Evolutionary conservation across 2,113 vertebrate genomes (phyloP), one percentile per base, ranked within the genome.

Genomic region (Orientallactaga bullata): DNA sequence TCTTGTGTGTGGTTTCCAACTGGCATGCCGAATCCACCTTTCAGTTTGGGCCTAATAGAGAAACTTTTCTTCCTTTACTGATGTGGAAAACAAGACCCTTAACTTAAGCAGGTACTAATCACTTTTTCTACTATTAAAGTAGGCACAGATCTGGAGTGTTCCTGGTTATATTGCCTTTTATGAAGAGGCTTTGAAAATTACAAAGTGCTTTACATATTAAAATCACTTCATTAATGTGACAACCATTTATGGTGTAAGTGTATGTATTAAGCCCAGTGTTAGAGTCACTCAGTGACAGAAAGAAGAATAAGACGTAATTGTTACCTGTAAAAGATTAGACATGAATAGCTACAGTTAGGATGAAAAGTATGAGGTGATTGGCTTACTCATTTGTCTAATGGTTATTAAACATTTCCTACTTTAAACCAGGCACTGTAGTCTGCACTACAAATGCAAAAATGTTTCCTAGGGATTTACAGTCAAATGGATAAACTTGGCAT

Each of bases 311-410:
- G 35, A 68, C 6, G 2, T 66, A 90, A 90, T 90, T 66, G 55
- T 47, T n/a, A 18, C 35, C 35, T 89, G 68, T 80, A 81, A 82
- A 85, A 89, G 42, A 79, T 58, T 78, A 78, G 78, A 78, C 37
- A 30, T 85, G 65, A 89, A 78, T 81, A 89, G 8, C 61, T 79
- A 81, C 42, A 91, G 39, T 87, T 80, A 79, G 28, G 60, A 81
- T 82, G 30, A 91, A 84, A 91, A 37, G 66, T 77, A 30, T 84
- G 55, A 61, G 86, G 91, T 16, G 63, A 16, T 91, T 89, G 74
- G 58, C 65, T 88, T 69, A 78, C 65, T 79, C 58, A 74, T 89
- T 86, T 81, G 42, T 88, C 66, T 92, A 32, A 85, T 85, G 69
- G 39, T 39, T 90, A 80, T 51, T 81, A 74, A 63, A 24, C 28